Percentiles rank a stretch among this genome's conserved stretches.
phyloP scores from a whole-genome alignment of 2,113 vertebrate species.

The Brachyhypopomus occidentalis region DNA sequence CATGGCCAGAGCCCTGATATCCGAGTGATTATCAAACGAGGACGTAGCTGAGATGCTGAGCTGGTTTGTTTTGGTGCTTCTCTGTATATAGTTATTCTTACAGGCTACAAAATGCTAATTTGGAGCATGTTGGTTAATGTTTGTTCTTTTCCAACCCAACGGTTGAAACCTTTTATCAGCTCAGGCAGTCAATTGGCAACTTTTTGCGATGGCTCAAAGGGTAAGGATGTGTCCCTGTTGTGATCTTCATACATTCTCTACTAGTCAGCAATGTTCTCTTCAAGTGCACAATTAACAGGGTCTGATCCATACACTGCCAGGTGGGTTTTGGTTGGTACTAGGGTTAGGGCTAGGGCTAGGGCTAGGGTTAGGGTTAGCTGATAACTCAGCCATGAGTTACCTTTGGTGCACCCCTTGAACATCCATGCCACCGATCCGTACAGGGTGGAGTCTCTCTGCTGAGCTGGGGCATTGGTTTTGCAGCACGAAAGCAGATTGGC shows the following conservation, averaged over 20 bases:
- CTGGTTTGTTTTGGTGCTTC: no score
- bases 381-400: slow-evolving; percentile 73
- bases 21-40: background rate
- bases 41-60: background rate
- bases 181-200: no score
- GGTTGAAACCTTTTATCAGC: no score
- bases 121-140: no score
- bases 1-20: background rate
- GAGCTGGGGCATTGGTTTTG: slow-evolving; percentile 21
- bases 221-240: background rate
- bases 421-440: slow-evolving; percentile 59
- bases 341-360: background rate
- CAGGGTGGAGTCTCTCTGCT: slow-evolving; percentile 64
- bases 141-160: no score
- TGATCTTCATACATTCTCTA: background rate
- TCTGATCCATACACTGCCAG: background rate
- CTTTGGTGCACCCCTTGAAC: slow-evolving; percentile 51
- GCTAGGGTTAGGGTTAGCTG: slow-evolving; percentile 35
- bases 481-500: slow-evolving; percentile 53
- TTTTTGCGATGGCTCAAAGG: background rate
- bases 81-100: no score
- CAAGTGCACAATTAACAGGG: slow-evolving; percentile 8
- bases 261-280: background rate
- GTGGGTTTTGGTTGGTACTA: slow-evolving; percentile 27
- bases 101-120: no score